These are phyloP conservation scores for Aphidoletes aphidimyza DNA, from an alignment of 2,888 invertebrate species.

Conservation along the genomic window DNA sequence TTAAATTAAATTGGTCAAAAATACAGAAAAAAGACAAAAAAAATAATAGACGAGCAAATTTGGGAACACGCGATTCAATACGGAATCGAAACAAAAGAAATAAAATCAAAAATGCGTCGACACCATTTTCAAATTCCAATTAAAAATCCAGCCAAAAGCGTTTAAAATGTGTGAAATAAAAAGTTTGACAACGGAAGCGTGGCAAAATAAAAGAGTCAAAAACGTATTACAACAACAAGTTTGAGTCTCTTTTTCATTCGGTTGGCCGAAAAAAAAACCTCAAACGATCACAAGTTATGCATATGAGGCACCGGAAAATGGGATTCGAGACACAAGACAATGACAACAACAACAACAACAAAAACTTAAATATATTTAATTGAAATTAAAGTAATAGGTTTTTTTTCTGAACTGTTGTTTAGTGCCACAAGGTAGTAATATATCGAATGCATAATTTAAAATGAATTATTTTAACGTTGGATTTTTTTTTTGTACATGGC, in stretches of 20 bases:
- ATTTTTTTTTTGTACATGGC: constrained; percentile 29
- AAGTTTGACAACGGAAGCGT: constrained; percentile 47
- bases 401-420: neutral
- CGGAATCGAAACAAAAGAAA: too few relatives aligned
- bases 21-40: neutral
- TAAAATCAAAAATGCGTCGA: neutral
- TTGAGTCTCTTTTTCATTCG: neutral
- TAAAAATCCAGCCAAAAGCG: constrained; percentile 1
- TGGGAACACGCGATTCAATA: neutral
- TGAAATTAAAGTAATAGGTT: constrained; percentile 43
- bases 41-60: neutral
- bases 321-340: constrained; percentile 15
- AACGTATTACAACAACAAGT: neutral
- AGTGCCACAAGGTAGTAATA: neutral
- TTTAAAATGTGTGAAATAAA: neutral
- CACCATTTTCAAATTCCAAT: neutral
- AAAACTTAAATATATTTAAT: constrained; percentile 49
- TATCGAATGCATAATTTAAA: constrained; percentile 43
- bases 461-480: constrained; percentile 43
- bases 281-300: constrained; percentile 6
- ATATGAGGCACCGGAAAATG: constrained; percentile 17
- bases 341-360: neutral
- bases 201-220: constrained; percentile 20
- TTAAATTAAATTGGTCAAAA: constrained; percentile 1
- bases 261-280: too few relatives aligned